phyloP scores from a whole-genome alignment of 2,888 invertebrate genomes.

The Drosophila borborema region DNA sequence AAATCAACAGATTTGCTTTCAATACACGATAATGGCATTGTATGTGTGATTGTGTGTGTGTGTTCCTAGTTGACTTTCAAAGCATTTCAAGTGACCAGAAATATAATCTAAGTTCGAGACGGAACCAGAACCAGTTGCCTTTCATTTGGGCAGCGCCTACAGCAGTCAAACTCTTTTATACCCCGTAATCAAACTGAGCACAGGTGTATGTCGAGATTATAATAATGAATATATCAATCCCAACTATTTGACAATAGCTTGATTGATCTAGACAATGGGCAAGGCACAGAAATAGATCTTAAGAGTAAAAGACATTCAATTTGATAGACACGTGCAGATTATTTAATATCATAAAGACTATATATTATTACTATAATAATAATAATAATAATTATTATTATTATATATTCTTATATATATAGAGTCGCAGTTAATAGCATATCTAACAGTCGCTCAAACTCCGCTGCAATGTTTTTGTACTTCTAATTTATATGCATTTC shows the following conservation, averaged over 20 bases:
- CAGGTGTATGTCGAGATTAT: neutral
- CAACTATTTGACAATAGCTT: neutral
- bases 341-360: too few relatives aligned
- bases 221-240: neutral
- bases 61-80: constrained; percentile 51
- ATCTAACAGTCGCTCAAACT: neutral
- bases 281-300: neutral
- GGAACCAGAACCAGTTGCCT: constrained; percentile 66
- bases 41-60: neutral
- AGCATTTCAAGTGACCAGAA: constrained; percentile 46
- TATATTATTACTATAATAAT: too few relatives aligned
- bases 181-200: neutral
- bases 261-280: neutral
- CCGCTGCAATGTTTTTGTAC: neutral
- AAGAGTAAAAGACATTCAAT: neutral
- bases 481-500: constrained; percentile 52
- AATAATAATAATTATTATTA: too few relatives aligned
- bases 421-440: neutral
- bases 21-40: constrained; percentile 19
- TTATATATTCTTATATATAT: too few relatives aligned
- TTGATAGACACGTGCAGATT: too few relatives aligned
- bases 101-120: constrained; percentile 36
- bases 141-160: constrained; percentile 61
- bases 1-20: constrained; percentile 36
- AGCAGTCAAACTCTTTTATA: constrained; percentile 22